Evolutionary conservation across 2,113 vertebrate species (phyloP), one percentile per base, ranked within the genome.

Genomic region (Tympanuchus pallidicinctus): DNA sequence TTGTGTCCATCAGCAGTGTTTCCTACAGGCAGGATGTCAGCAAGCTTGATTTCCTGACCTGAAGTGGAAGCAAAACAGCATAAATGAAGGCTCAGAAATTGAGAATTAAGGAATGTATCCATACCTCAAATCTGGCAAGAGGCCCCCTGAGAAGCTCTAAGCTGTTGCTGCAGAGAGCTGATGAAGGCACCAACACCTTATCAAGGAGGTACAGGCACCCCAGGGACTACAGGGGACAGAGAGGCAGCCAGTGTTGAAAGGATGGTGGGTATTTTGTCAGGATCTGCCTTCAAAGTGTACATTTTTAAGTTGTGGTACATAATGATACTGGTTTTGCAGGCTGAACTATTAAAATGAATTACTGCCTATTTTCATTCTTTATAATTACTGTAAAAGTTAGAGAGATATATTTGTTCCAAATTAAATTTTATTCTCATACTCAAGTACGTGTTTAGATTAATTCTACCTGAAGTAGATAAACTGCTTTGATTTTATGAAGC

Each of bases 301-400:
- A 30, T 64, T 81, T 80, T 71, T 3, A 82, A 87, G 77, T 74
- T 74, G 71, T 52, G 38, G 19, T 83, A 67, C 0, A 1, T 36
- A 71, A 76, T 69, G 28, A 65, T 82, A 82, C 24, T 0, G 8
- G 8, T 88, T 93, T 92, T 92, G 28, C 47, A 90, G 15, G 40
- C 28, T 86, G 80, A 91, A 80, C n/a, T 75, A 78, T 89, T 94
- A 76, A 78, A 85, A 90, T 72, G 82, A 92, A 87, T 92, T 79
- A 28, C 43, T 1, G 2, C 24, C 21, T 84, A 72, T 92, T 96
- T 93, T 64, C 13, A 63, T 85, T 91, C 40, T 92, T 95, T 80
- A 22, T 87, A 92, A 92, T 89, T 89, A 82, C 52, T 67, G 28
- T 77, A 81, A 95, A 88, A 65, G n/a, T 74, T 94, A 81, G 65